Base-by-base conservation (phyloP, 2,113 vertebrate genomes). In the Hippocampus guttulatus region DNA sequence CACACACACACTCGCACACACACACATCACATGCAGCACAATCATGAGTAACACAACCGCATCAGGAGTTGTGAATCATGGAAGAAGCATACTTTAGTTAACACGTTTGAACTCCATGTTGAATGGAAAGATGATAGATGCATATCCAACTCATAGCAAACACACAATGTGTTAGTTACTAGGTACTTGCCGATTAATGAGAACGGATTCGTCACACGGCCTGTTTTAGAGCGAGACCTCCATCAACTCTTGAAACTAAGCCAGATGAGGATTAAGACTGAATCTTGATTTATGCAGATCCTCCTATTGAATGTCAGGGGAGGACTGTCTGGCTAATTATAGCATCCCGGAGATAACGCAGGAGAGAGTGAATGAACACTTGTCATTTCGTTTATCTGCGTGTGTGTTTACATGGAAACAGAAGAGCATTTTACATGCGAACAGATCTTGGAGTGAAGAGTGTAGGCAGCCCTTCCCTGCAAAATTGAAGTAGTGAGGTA, bases 271-370 rank as follows among this genome's bases (percentile, higher is more conserved):
- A 84, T 88, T 88, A 88, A 81, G 66, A 79, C 78, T 67, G 69
- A 82, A 78, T 81, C 54, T 27, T 81, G 82, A 84, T 82, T 81
- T 82, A 86, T 88, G 82, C 80, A 87, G 80, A 84, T 89, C 83
- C 76, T 75, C 69, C 82, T 74, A 79, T 83, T 89, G 70, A 81
- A 82, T 85, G 78, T 75, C 67, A 84, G 65, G 74, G 77, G 70
- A 83, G 73, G 68, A 78, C 76, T 81, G 71, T 82, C 67, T 77
- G 75, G 70, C 83, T 85, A 82, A 88, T 90, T 84, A 88, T 85
- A 84, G 81, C 75, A 78, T 57, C 47, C 23, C 43, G 74, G 74
- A 76, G 66, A 83, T 79, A 67, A 67, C 43, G 58, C 16, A 23
- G 65, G 75, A 83, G 80, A 77, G 71, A 80, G 47, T 7, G 47